Percentiles rank a stretch among this genome's conserved stretches.
Conservation (phyloP, 2,113 vertebrate species). For the Toxotes chatareus region DNA sequence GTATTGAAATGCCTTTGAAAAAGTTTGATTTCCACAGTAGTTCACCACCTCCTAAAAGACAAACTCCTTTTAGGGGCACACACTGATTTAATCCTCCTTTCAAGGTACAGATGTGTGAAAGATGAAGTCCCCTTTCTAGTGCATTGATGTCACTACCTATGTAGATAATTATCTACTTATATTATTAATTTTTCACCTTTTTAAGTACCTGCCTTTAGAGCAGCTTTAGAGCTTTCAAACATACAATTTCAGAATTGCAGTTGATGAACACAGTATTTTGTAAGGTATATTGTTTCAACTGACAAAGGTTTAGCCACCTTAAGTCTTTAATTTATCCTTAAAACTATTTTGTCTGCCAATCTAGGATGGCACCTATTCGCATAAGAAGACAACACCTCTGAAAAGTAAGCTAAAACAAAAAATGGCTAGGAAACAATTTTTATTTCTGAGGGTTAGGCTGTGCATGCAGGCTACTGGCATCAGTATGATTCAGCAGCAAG, state of each 20-base stretch:
- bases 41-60: neutral
- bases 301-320: neutral
- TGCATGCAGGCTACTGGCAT: neutral
- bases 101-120: slow-evolving; percentile 1
- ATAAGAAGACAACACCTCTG: neutral
- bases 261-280: neutral
- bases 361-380: neutral
- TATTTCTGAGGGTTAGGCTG: neutral
- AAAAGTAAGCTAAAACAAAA: neutral
- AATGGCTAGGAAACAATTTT: neutral
- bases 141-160: neutral
- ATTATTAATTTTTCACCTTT: neutral
- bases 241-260: neutral
- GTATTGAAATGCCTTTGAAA: neutral
- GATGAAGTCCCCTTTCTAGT: neutral
- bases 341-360: neutral
- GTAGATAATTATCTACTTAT: neutral
- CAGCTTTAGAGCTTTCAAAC: neutral
- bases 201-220: neutral
- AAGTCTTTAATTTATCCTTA: neutral
- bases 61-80: neutral
- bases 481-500: neutral
- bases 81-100: neutral
- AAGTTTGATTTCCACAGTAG: too few species aligned
- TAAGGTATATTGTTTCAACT: too few species aligned